Percentiles rank a stretch among this genome's conserved stretches.
Evolutionary conservation across 2,888 invertebrate genomes (phyloP).

Genomic region (Gasteruption jaculator): DNA sequence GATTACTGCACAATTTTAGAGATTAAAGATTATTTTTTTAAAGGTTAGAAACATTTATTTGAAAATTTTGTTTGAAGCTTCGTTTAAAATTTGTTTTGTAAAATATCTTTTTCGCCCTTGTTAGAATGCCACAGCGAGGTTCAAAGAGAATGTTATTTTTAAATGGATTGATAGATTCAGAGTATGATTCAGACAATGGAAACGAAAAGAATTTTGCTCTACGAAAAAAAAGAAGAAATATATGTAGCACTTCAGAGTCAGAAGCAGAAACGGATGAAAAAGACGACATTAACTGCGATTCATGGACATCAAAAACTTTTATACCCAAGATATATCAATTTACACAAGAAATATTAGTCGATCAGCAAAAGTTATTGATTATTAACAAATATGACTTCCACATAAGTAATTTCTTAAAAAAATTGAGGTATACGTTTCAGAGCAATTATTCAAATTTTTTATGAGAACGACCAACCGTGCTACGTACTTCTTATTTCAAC

Average conservation of each 20-base stretch:
- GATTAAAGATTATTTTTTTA: conserved; percentile 9
- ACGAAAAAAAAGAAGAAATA: conserved; percentile 9
- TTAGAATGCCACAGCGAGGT: conserved; percentile 15
- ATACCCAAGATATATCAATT: conserved; percentile 6
- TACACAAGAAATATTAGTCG: conserved; percentile 6
- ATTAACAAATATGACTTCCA: no score
- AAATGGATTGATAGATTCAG: conserved; percentile 13
- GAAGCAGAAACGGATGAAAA: conserved; percentile 11
- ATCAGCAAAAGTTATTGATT: no score
- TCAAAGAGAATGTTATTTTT: conserved; percentile 17
- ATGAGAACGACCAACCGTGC: no score
- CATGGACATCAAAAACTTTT: conserved; percentile 14
- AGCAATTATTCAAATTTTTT: no score
- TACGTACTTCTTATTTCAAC: no score
- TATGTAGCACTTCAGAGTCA: conserved; percentile 13
- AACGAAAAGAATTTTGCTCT: conserved; percentile 12
- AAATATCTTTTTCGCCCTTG: conserved; percentile 15
- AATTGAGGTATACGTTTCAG: no score
- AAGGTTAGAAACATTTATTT: conserved; percentile 16
- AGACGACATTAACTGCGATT: conserved; percentile 11
- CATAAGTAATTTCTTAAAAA: no score
- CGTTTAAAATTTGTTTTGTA: conserved; percentile 16
- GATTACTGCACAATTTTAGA: conserved; percentile 13
- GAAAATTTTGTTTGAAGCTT: conserved; percentile 15
- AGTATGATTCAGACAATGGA: conserved; percentile 9